Evolutionary conservation across 2,888 invertebrate genomes (phyloP).

Genomic region (Deilephila porcellus): DNA sequence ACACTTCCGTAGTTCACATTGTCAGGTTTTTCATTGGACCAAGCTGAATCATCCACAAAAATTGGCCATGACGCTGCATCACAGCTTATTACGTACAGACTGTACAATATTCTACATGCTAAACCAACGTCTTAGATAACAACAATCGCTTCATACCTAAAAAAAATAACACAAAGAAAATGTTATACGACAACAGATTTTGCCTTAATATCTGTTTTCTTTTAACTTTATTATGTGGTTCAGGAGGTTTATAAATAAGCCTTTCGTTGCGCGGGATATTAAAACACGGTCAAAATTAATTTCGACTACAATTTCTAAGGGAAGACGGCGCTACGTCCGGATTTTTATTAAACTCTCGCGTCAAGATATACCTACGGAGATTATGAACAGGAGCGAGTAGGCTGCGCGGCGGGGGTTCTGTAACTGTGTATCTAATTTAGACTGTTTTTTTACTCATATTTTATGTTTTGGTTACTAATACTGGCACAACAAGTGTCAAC

Average conservation of each 20-base stretch:
- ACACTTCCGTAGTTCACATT: no score
- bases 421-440: not conserved
- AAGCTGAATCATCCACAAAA: no score
- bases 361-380: conserved; percentile 36
- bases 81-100: no score
- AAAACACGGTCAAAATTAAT: conserved; percentile 60
- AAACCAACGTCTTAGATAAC: no score
- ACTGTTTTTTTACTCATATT: not conserved
- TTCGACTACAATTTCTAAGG: conserved; percentile 51
- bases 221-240: conserved; percentile 42
- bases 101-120: no score
- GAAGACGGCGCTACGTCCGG: conserved; percentile 39
- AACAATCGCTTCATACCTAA: no score
- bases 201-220: conserved; percentile 35
- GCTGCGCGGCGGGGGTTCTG: not conserved
- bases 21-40: no score
- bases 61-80: no score
- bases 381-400: conserved; percentile 27
- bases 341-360: conserved; percentile 49
- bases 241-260: conserved; percentile 49
- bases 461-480: no score
- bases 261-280: conserved; percentile 56
- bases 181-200: conserved; percentile 5
- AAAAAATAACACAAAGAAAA: not conserved
- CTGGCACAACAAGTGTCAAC: no score